A percentile compares a stretch with the other conserved stretches of the same genome.
phyloP scores from a whole-genome alignment of 2,888 invertebrate genomes.

The Anagyrus pseudococci region DNA sequence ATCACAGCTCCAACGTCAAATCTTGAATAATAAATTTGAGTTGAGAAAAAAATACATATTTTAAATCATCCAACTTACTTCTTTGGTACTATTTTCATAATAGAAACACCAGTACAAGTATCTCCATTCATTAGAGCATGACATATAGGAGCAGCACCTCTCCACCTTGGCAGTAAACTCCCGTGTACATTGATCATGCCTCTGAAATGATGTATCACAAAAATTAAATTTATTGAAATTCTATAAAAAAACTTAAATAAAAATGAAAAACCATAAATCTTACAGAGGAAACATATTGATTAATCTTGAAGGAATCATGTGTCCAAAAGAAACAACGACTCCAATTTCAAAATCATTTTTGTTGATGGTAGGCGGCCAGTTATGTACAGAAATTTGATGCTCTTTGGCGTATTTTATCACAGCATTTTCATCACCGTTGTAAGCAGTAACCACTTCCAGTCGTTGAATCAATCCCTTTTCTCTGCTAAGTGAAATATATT shows the following conservation, averaged over 20 bases:
- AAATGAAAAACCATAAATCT: constrained; percentile 60
- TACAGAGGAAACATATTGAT: constrained; percentile 84
- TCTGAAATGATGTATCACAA: constrained; percentile 64
- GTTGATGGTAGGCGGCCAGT: constrained; percentile 70
- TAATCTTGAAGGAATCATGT: constrained; percentile 79
- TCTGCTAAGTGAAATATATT: constrained; percentile 64
- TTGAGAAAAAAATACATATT: constrained; percentile 3
- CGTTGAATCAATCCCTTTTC: constrained; percentile 63
- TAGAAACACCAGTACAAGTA: constrained; percentile 78
- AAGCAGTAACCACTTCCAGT: constrained; percentile 77
- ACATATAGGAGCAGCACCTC: constrained; percentile 92
- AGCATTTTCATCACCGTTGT: constrained; percentile 68
- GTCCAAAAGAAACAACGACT: constrained; percentile 92
- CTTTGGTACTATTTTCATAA: constrained; percentile 85
- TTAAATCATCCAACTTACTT: constrained; percentile 56
- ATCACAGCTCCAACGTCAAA: constrained; percentile 83
- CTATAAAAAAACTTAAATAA: constrained; percentile 23
- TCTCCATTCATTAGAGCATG: constrained; percentile 87
- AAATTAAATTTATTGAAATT: constrained; percentile 16
- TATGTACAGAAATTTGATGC: constrained; percentile 67
- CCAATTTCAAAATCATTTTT: constrained; percentile 78
- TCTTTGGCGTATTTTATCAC: constrained; percentile 74
- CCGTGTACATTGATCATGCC: constrained; percentile 95
- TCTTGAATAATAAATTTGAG: constrained; percentile 50
- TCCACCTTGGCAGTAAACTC: constrained; percentile 88